These are phyloP conservation scores for Enteromius unitaeniatus DNA, from an alignment of 2,797 vertebrate genomes.

Conservation along the genomic window DNA sequence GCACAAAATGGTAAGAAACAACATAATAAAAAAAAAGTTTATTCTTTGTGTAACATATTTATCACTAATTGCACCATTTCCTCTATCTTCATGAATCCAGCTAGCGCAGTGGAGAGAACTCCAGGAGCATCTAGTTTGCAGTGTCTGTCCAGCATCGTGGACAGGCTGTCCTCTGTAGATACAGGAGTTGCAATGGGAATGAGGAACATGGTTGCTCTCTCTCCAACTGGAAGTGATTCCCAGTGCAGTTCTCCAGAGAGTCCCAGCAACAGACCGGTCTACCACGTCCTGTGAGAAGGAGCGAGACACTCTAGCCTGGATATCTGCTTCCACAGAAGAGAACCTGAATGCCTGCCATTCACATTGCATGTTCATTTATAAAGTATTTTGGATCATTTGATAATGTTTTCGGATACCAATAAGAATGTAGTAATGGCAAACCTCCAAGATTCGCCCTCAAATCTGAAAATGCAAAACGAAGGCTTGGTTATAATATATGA, in stretches of 20 bases:
- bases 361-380: constrained; percentile 8
- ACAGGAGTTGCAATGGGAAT: constrained; percentile 73
- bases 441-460: not conserved
- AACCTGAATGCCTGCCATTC: not conserved
- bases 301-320: not conserved
- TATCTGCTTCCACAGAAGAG: constrained; percentile 1
- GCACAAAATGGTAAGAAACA: constrained; percentile 80
- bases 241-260: constrained; percentile 85
- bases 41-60: not conserved
- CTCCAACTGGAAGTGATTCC: constrained; percentile 82
- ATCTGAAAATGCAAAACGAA: not conserved
- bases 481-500: not conserved
- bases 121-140: constrained; percentile 89
- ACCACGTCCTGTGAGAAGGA: constrained; percentile 89
- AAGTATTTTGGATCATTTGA: constrained; percentile 7
- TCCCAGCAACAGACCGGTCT: constrained; percentile 84
- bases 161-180: constrained; percentile 86
- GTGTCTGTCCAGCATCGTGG: constrained; percentile 97
- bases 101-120: constrained; percentile 73
- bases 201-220: constrained; percentile 77
- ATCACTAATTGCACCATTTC: not conserved
- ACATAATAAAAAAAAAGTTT: not conserved
- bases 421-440: no score
- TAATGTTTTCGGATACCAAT: not conserved
- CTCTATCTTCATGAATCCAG: constrained; percentile 65